These are phyloP conservation scores for Aphaenogaster ashmeadi DNA, from an alignment of 1,140 invertebrate genomes.

Conservation along the genomic window DNA sequence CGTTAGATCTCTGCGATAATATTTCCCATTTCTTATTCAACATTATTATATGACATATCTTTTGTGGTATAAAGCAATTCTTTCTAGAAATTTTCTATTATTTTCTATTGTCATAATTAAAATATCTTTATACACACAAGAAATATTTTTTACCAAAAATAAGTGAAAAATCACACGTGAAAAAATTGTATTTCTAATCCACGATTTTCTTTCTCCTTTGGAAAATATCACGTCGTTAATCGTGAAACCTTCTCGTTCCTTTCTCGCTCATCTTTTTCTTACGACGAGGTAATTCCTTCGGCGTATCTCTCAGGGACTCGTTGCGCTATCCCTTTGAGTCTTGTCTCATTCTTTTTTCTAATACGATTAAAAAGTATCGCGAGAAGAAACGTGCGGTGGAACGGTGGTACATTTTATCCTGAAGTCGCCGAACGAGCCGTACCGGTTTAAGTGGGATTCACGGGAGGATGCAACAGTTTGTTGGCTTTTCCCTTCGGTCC, in stretches of 20 bases:
- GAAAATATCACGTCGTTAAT: background rate
- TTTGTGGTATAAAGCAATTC: background rate
- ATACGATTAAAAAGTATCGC: background rate
- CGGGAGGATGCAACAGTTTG: conserved; percentile 69
- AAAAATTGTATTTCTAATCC: background rate
- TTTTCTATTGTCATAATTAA: background rate
- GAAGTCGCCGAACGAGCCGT: conserved; percentile 1
- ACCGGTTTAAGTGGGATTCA: conserved; percentile 38
- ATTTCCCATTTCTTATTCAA: background rate
- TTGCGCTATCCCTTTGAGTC: background rate
- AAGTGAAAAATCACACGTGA: too few species aligned
- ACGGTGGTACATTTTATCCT: background rate
- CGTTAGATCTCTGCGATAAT: background rate
- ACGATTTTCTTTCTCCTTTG: background rate
- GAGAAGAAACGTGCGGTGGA: background rate
- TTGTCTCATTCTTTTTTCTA: background rate
- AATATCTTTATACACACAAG: background rate
- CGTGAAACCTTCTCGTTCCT: background rate
- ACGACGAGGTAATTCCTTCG: background rate
- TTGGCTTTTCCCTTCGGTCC: conserved; percentile 58
- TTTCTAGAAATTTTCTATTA: background rate
- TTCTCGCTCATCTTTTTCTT: background rate
- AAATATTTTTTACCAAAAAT: background rate
- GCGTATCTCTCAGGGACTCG: background rate
- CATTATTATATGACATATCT: background rate